Percentiles rank a stretch among this genome's conserved stretches.
Conservation (phyloP, 2,113 vertebrate species). For the Bettongia penicillata region DNA sequence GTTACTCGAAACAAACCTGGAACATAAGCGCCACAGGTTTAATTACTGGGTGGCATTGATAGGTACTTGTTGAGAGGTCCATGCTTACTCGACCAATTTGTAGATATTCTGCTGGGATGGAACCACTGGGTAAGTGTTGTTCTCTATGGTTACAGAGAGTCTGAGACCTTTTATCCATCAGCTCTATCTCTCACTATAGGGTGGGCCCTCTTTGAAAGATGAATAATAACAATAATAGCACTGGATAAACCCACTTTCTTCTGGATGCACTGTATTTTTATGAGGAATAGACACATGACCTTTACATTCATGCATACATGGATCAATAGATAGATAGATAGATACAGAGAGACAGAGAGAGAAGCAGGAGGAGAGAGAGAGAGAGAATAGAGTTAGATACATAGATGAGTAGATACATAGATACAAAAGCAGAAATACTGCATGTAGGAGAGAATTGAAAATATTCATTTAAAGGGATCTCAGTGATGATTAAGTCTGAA, state of each 20-base stretch:
- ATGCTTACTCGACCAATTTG: not conserved
- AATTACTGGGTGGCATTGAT: not conserved
- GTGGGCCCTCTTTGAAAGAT: not conserved
- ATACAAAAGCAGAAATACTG: not conserved
- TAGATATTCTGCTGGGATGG: not conserved
- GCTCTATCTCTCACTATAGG: not conserved
- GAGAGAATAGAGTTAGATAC: no score
- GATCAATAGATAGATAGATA: not conserved
- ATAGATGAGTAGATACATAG: not conserved
- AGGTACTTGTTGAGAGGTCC: not conserved
- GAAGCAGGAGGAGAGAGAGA: no score
- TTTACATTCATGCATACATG: not conserved
- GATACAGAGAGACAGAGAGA: no score
- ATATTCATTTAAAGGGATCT: not conserved
- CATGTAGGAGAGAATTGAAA: not conserved
- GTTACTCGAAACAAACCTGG: not conserved
- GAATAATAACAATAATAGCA: not conserved
- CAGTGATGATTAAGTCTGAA: not conserved
- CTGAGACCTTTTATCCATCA: not conserved
- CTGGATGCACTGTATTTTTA: not conserved
- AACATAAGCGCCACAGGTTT: not conserved
- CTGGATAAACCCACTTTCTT: not conserved
- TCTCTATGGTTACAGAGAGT: not conserved
- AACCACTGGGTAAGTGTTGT: not conserved
- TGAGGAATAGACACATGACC: not conserved